Conservation (phyloP, 2,113 vertebrate species). For the Anguilla japonica region DNA sequence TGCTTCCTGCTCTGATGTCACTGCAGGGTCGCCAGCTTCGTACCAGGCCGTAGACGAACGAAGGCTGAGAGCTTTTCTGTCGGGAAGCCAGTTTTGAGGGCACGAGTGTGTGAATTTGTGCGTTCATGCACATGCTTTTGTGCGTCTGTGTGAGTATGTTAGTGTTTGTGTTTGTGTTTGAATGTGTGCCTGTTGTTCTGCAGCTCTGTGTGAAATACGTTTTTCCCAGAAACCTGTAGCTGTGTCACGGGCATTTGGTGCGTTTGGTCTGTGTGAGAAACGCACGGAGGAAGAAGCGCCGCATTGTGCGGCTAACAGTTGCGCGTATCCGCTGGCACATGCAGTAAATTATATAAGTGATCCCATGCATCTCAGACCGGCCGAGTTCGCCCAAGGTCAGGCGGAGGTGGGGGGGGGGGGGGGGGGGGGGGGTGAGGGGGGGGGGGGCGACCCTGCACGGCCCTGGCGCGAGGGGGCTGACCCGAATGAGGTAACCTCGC, state of each 20-base stretch:
- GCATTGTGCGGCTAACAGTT: not conserved
- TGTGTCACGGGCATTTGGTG: not conserved
- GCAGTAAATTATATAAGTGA: not conserved
- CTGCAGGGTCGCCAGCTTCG: too few species aligned
- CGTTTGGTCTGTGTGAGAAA: not conserved
- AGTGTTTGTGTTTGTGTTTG: not conserved
- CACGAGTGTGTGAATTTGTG: not conserved
- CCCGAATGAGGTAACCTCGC: not conserved
- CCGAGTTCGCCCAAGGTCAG: not conserved
- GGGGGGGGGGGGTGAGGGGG: not conserved
- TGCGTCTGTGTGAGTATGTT: not conserved
- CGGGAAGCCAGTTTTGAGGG: not conserved
- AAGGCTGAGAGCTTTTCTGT: too few species aligned
- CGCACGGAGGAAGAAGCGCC: not conserved
- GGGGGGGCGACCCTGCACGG: not conserved
- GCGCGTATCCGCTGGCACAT: not conserved
- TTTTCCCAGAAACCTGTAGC: not conserved
- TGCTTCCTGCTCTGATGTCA: too few species aligned
- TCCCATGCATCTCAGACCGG: not conserved
- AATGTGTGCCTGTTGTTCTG: not conserved
- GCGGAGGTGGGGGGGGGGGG: not conserved
- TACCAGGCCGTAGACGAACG: too few species aligned
- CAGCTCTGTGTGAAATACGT: not conserved
- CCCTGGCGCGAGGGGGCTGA: not conserved
- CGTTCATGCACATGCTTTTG: not conserved